Conservation (phyloP, 2,113 vertebrate species). For the Aspiorhynchus laticeps region DNA sequence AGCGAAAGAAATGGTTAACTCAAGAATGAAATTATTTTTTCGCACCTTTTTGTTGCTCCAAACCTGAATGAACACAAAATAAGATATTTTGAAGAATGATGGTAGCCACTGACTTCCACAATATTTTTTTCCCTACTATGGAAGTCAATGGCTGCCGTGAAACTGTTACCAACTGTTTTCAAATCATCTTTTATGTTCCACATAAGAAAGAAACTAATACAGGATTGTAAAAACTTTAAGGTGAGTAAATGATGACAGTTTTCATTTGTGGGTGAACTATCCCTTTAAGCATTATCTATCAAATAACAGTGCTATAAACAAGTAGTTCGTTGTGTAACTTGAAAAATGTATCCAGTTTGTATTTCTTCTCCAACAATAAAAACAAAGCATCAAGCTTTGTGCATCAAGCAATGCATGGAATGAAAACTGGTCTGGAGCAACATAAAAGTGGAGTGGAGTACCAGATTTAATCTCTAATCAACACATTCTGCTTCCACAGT, state of each 20-base stretch:
- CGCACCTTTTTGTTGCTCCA: too few relatives aligned
- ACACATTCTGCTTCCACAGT: neutral
- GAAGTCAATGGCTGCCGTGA: neutral
- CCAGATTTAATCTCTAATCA: neutral
- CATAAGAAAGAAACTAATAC: too few relatives aligned
- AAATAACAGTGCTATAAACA: neutral
- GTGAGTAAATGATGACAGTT: too few relatives aligned
- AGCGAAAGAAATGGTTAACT: neutral
- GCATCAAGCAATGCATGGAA: neutral
- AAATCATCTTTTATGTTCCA: too few relatives aligned
- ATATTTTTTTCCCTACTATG: neutral
- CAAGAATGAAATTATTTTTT: too few relatives aligned
- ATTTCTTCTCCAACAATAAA: neutral
- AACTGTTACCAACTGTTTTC: neutral
- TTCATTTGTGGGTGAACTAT: too few relatives aligned
- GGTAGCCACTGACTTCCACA: neutral
- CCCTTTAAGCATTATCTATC: neutral
- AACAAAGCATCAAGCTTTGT: constrained; percentile 5
- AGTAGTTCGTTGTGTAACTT: neutral
- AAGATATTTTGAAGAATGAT: neutral
- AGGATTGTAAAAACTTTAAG: too few relatives aligned
- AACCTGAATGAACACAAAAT: neutral
- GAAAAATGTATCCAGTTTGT: neutral
- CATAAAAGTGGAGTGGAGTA: neutral
- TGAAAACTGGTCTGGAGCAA: neutral